Base-by-base conservation (phyloP, 2,888 invertebrate species). In the Congeria kusceri region DNA sequence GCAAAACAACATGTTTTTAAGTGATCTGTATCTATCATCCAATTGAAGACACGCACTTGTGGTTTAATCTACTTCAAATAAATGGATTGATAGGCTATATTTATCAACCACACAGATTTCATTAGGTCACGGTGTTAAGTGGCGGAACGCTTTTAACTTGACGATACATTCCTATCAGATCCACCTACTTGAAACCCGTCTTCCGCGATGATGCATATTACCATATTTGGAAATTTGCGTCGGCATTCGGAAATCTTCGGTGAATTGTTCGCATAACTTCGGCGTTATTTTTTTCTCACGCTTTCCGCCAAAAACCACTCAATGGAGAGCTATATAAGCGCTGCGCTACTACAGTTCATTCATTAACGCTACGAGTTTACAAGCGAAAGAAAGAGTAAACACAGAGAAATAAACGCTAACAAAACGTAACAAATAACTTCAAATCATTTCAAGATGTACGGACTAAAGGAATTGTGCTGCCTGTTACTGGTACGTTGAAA, bases 211-310 rank as follows among this genome's bases (percentile, higher is more conserved):
- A 4, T 23, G 53, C 25, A 53, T 20, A 20, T 13, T 53, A 1
- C 53, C 53, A 23, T 53, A 53, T 53, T n/a, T 5, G 20, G 53
- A 20, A 18, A 25, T 53, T 53, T 53, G n/a, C 53, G 53, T 53
- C 18, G 20, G 9, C 23, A 25, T 53, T 53, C 53, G 53, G 53
- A 7, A 53, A 53, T 25, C 23, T 15, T 53, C 53, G 53, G 9
- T 25, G 25, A 53, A 53, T 53, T 23, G 53, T 53, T 53, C 20
- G 53, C 53, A 53, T 53, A 53, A 53, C 25, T 53, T 53, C 53
- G 53, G 53, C 25, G 25, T 53, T 53, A 53, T 7, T 23, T 53
- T 39, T 49, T 53, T 53, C 53, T 23, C 53, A 53, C 53, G 53
- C 53, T 53, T 4, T 39, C 53, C 20, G 25, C 25, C 25, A 25